Percentiles rank a stretch among this genome's conserved stretches.
Conservation (phyloP, 1,140 invertebrate species). For the Ceratoteleas bidentatus region DNA sequence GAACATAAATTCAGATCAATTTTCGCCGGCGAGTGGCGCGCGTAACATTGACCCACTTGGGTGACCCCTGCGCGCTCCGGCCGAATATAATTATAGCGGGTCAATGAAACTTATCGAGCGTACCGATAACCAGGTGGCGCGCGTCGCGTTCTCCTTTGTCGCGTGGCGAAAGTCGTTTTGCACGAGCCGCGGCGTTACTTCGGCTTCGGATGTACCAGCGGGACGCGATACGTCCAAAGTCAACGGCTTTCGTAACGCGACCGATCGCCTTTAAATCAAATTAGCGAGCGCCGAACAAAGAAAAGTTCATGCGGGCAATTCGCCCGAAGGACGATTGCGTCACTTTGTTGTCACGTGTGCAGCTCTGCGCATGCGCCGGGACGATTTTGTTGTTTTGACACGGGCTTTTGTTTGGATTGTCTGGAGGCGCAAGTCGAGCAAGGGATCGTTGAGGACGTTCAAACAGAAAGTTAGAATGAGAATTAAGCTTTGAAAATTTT, state of each 20-base stretch:
- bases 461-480: too few species aligned
- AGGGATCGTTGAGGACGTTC: too few species aligned
- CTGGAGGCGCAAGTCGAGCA: too few species aligned
- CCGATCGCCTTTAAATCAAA: constrained; percentile 50
- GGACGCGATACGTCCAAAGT: constrained; percentile 35
- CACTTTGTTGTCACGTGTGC: constrained; percentile 11
- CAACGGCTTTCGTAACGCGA: constrained; percentile 52
- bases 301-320: constrained; percentile 29
- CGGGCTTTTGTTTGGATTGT: too few species aligned
- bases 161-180: constrained; percentile 68
- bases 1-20: constrained; percentile 47
- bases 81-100: constrained; percentile 67
- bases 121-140: constrained; percentile 60
- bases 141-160: constrained; percentile 68
- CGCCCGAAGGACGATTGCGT: constrained; percentile 22
- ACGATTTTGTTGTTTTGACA: too few species aligned
- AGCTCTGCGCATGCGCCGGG: neutral
- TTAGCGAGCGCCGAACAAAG: constrained; percentile 46
- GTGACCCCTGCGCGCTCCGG: constrained; percentile 49
- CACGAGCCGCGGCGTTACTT: constrained; percentile 44
- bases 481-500: too few species aligned
- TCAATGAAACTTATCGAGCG: constrained; percentile 66
- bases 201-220: constrained; percentile 42
- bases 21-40: constrained; percentile 40
- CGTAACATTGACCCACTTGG: constrained; percentile 67